A percentile compares a stretch with the other conserved stretches of the same genome.
phyloP scores from a whole-genome alignment of 2,113 vertebrate species.

The Cygnus atratus region DNA sequence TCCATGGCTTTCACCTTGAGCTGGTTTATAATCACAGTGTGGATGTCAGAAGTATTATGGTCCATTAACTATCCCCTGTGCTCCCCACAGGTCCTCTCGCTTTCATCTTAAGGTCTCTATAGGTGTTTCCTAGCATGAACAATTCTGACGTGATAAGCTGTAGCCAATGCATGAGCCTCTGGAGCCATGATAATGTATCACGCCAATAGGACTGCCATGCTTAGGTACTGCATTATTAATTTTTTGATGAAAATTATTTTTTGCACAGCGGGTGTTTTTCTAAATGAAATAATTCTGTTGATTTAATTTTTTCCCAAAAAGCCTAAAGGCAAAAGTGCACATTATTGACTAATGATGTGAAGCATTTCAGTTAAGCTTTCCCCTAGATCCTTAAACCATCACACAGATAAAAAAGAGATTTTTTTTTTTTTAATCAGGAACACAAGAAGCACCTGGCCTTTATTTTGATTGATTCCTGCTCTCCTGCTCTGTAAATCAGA shows the following conservation, averaged over 20 bases:
- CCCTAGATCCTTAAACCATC: not conserved
- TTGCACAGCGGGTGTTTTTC: constrained; percentile 35
- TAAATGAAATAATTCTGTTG: constrained; percentile 43
- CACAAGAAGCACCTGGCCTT: not conserved
- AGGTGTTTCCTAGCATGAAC: not conserved
- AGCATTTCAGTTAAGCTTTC: not conserved
- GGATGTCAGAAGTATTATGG: not conserved
- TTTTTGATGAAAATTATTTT: constrained; percentile 50
- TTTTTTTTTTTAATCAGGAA: not conserved
- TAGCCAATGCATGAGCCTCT: not conserved
- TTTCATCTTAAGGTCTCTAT: not conserved
- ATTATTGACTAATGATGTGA: constrained; percentile 36
- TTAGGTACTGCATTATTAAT: constrained; percentile 34
- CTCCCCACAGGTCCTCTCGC: not conserved
- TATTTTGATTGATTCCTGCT: not conserved
- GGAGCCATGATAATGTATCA: constrained; percentile 5
- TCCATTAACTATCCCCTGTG: not conserved
- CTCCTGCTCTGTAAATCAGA: constrained; percentile 17
- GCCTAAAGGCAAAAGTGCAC: not conserved
- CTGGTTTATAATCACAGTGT: not conserved
- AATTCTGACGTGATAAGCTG: not conserved
- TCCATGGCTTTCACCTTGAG: not conserved
- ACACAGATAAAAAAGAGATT: not conserved
- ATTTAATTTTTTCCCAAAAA: constrained; percentile 13
- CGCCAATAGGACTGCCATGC: not conserved